Base-by-base conservation (phyloP, 2,888 invertebrate species). In the Zhuqinia jingwanae region DNA sequence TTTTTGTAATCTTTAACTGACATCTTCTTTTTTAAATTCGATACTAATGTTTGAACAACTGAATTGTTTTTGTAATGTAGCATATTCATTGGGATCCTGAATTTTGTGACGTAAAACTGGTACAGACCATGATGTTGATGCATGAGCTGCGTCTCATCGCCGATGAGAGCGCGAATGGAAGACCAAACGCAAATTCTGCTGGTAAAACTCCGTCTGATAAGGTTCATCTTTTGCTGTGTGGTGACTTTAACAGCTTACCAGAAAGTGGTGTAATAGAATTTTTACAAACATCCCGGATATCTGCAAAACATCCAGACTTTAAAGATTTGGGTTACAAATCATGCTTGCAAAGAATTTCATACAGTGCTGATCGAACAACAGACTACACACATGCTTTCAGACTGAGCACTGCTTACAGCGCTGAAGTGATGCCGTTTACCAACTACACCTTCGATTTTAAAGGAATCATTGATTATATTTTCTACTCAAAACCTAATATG, bases 41-140 rank as follows among this genome's bases (percentile, higher is more conserved):
- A 13, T 50, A n/a, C 50, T 50, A 11, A 10, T 47, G n/a, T 47
- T 47, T 8, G n/a, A 47, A 56, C 20, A 17, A n/a, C 17, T 25
- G 60, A 45, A 17, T 79, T 91, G 95, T 95, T 91, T 97, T 97
- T n/a, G n/a, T 99, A 88, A 94, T 93, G 25, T 99, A 99, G 56
- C 99, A 99, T 93, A 98, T 99, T 91, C 99, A 99, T 93, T 99
- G 99, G 99, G 99, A 99, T 94, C 99, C 99, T 0, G 99, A 99
- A 93, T 99, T 96, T 93, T 99, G 99, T 93, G 99, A 99, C 93
- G 99, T 99, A 68, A 99, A 99, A 93, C 95, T 99, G 70, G 98
- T 99, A 90, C 99, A 99, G 93, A 98, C 98, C 42, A 98, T 99
- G 97, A 99, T 99, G 99, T 93, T 99, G 91, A 96, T 98, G 93